Evolutionary conservation across 2,113 vertebrate species (phyloP).

Genomic region (Tachysurus vachellii): DNA sequence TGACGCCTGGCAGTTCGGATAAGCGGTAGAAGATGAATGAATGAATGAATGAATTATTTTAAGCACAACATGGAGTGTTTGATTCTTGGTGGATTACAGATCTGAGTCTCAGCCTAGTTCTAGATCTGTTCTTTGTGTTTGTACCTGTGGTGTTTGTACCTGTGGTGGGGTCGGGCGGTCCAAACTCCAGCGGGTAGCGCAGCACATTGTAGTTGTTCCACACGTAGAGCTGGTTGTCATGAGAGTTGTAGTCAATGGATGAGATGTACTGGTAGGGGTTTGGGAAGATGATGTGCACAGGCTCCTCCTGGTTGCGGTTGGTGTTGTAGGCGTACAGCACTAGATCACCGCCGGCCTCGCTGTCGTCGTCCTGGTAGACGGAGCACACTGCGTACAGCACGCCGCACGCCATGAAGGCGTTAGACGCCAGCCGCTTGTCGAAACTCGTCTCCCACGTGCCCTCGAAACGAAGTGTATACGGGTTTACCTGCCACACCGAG

Average conservation of each 20-base stretch:
- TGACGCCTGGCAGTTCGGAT: too few species aligned
- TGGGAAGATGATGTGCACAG: conserved; percentile 83
- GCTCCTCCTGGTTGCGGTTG: conserved; percentile 81
- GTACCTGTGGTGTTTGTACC: conserved; percentile 74
- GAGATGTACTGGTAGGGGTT: conserved; percentile 95
- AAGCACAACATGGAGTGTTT: too few species aligned
- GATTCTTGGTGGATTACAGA: too few species aligned
- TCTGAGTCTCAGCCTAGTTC: too few species aligned
- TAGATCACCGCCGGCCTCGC: conserved; percentile 85
- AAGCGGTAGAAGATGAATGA: too few species aligned
- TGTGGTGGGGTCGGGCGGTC: conserved; percentile 82
- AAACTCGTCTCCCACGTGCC: conserved; percentile 93
- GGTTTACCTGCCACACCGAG: conserved; percentile 78
- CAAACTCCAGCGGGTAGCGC: conserved; percentile 88
- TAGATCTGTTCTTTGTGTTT: too few species aligned
- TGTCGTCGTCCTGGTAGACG: conserved; percentile 92
- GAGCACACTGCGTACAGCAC: conserved; percentile 91
- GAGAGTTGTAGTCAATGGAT: conserved; percentile 92
- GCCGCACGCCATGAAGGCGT: conserved; percentile 96
- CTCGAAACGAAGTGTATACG: conserved; percentile 92
- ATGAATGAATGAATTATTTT: too few species aligned
- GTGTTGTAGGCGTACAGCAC: conserved; percentile 93
- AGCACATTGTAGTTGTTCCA: conserved; percentile 97
- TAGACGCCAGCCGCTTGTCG: conserved; percentile 91
- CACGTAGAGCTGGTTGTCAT: conserved; percentile 93